These are phyloP conservation scores for Solea senegalensis DNA, from an alignment of 2,113 vertebrate genomes.

Conservation along the genomic window DNA sequence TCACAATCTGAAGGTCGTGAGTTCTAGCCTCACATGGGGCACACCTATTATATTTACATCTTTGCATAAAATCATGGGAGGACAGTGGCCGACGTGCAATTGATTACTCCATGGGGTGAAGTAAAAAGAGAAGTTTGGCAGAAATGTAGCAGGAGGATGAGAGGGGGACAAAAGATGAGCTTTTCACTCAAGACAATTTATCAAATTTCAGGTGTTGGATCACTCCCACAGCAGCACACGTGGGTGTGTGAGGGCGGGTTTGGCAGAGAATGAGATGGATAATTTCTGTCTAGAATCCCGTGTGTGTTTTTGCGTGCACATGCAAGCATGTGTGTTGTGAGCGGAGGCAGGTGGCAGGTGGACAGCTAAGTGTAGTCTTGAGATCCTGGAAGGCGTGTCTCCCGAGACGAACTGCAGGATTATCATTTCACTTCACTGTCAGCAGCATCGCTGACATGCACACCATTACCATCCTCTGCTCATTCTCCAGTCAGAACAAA, in stretches of 20 bases:
- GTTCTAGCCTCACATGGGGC: too few relatives aligned
- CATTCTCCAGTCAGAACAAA: too few relatives aligned
- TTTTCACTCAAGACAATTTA: conserved; percentile 10
- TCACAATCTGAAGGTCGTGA: too few relatives aligned
- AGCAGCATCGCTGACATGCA: conserved; percentile 10
- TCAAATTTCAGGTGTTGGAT: conserved; percentile 12
- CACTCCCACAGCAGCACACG: too few relatives aligned
- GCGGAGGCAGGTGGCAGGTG: conserved; percentile 20
- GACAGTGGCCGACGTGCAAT: too few relatives aligned
- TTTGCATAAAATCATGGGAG: too few relatives aligned
- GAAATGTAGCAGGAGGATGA: not conserved
- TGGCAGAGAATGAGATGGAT: too few relatives aligned
- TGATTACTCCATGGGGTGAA: not conserved
- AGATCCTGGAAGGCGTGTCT: conserved; percentile 13
- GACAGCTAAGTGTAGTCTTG: conserved; percentile 2
- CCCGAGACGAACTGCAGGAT: conserved; percentile 33
- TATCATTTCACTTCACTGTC: conserved; percentile 43
- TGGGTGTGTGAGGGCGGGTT: too few relatives aligned
- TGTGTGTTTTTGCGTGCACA: not conserved
- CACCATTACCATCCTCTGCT: not conserved
- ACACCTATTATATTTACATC: too few relatives aligned
- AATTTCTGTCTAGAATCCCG: too few relatives aligned
- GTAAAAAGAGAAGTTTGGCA: not conserved
- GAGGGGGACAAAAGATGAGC: not conserved
- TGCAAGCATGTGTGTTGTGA: not conserved